Evolutionary conservation across 2,797 vertebrate genomes (phyloP).

Genomic region (Ptychadena robeensis): DNA sequence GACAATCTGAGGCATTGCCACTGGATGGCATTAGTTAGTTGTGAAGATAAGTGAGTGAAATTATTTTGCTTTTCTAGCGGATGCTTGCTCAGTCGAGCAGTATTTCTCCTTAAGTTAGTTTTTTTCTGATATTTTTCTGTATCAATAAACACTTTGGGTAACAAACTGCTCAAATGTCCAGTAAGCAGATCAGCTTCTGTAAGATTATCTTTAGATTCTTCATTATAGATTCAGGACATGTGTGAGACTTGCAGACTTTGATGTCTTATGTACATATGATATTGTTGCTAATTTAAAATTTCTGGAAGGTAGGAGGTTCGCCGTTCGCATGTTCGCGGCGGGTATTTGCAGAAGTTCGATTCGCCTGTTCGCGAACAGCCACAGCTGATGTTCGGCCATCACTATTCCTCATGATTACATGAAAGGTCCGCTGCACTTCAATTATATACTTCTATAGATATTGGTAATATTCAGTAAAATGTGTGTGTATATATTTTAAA

Average conservation of each 20-base stretch:
- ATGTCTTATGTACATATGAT: too few species aligned
- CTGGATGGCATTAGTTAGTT: conserved; percentile 71
- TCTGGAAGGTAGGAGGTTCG: too few species aligned
- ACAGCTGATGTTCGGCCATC: too few species aligned
- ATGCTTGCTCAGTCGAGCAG: conserved; percentile 17
- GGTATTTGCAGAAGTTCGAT: too few species aligned
- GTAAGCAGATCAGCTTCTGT: neutral
- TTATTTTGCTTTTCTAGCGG: conserved; percentile 3
- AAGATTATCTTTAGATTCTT: neutral
- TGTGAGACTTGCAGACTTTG: neutral
- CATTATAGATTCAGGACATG: too few species aligned
- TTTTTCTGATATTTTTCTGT: neutral
- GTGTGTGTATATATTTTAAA: neutral
- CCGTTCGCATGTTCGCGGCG: too few species aligned
- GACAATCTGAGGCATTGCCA: conserved; percentile 65
- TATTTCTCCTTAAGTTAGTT: conserved; percentile 1
- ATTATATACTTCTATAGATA: neutral
- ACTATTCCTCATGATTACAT: too few species aligned
- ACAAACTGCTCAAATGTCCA: neutral
- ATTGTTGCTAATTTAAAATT: too few species aligned
- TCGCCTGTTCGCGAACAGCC: too few species aligned
- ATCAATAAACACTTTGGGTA: conserved; percentile 10
- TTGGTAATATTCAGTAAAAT: neutral
- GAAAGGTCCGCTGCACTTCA: neutral
- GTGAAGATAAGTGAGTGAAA: conserved; percentile 43